Base-by-base conservation (phyloP, 2,888 invertebrate genomes). In the Metalampra italica region DNA sequence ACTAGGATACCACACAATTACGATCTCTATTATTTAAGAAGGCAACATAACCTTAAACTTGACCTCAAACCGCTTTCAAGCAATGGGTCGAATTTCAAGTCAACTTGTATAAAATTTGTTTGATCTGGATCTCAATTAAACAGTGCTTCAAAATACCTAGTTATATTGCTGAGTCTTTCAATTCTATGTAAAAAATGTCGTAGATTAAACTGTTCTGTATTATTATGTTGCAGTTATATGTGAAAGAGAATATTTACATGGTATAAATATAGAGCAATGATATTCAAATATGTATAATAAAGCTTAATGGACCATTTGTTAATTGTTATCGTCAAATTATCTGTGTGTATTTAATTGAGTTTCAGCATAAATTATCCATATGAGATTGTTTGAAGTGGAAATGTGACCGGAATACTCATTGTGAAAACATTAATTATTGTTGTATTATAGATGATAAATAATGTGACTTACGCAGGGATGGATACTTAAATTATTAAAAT, bases 391-490 rank as follows among this genome's bases (percentile, higher is more conserved):
- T 66, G 62, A 61, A 56, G 61, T 55, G 68, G 67, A 71, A 65
- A 67, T 64, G 78, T 74, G 76, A 73, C 76, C 74, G 85, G 82
- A 89, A 88, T 88, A 89, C 88, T 89, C 88, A 88, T 85, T 81
- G 78, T 85, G 78, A 82, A 66, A 80, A 78, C 83, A 82, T 84
- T 83, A 82, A 80, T 75, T 86, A 84, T 86, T 87, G 88, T 87
- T 88, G 87, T 84, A 84, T n/a, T n/a, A n/a, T 87, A 88, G 85
- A 89, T 87, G 84, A 84, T 89, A 87, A 86, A 86, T 85, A 87
- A 88, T 86, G 89, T 88, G 90, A 90, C 86, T 88, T 89, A 90
- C 86, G 90, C 89, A 90, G 89, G 90, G 90, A 90, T 87, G 90
- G 89, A 88, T 90, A 90, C 90, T 90, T 90, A 90, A 90, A 87